Evolutionary conservation across 2,797 vertebrate species (phyloP).

Genomic region (Smutsia temminckii): DNA sequence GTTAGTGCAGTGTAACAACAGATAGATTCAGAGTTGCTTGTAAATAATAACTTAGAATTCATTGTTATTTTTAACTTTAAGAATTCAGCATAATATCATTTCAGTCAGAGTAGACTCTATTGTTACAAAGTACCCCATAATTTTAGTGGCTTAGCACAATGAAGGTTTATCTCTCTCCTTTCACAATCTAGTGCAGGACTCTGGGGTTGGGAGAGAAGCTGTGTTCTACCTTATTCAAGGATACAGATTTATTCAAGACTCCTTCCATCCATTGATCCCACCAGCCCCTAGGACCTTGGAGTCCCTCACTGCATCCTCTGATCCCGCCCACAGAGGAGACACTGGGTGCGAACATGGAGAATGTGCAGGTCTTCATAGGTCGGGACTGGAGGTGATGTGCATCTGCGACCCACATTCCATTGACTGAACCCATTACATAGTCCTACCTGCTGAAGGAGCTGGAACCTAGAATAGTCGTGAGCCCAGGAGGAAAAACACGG

Average conservation of each 20-base stretch:
- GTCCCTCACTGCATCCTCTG: neutral
- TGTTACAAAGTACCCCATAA: neutral
- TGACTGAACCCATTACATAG: neutral
- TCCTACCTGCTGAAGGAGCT: neutral
- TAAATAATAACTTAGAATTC: neutral
- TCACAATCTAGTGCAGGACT: neutral
- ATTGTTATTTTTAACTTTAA: slow-evolving; percentile 10
- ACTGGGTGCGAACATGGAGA: neutral
- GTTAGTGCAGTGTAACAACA: neutral
- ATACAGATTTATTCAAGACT: neutral
- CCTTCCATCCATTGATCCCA: neutral
- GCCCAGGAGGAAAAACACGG: neutral
- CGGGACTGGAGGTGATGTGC: neutral
- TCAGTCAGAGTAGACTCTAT: neutral
- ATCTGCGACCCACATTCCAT: neutral
- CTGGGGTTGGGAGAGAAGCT: neutral
- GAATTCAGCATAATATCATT: neutral
- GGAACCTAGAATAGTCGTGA: neutral
- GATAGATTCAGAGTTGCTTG: neutral
- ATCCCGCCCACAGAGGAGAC: neutral
- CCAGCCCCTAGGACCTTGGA: neutral
- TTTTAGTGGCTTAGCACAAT: neutral
- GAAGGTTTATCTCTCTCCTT: neutral
- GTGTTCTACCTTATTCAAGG: neutral
- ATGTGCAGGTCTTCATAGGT: neutral